Base-by-base conservation (phyloP, 2,113 vertebrate genomes). In the Hydrolagus affinis region DNA sequence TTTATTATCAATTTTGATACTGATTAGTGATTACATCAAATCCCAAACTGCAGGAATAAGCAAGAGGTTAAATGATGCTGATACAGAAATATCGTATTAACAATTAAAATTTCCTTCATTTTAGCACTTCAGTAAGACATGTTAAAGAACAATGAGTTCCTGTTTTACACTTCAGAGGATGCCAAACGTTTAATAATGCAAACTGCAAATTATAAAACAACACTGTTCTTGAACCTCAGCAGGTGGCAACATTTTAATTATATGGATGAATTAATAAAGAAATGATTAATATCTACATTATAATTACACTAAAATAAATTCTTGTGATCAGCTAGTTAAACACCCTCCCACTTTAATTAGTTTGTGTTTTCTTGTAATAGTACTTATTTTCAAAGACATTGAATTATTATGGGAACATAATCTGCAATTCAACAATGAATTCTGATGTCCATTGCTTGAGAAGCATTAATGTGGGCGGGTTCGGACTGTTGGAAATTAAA, bases 191-290 rank as follows among this genome's bases (percentile, higher is more conserved):
- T 83, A 83, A 83, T 83, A 30, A 83, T 66, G 78, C 17, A 32
- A 66, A 17, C 66, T 25, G 15, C 25, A 66, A 75, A 56, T 75
- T 14, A 75, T 75, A 75, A 75, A 25, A 10, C 44, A 44, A 44
- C 78, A 83, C 78, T 32, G 15, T 66, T 83, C 25, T 66, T 83
- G 60, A 83, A 83, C 60, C 25, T 15, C 78, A 66, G 78, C 25
- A 68, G 62, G 78, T 83, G 78, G 66, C 25, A 83, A 83, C 64
- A 9, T 83, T 83, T 83, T 83, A 66, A 83, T 83, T 83, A 66
- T 83, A 83, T 83, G 78, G 78, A 83, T 83, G 78, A 83, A 83
- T 83, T 83, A 66, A 25, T 83, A 66, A 83, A 83, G 59, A 66
- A 83, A 62, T 28, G 14, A 64, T 64, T 83, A 83, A 83, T 83